These are phyloP conservation scores for Drosophila mayaguana DNA, from an alignment of 2,888 invertebrate genomes.

Conservation along the genomic window DNA sequence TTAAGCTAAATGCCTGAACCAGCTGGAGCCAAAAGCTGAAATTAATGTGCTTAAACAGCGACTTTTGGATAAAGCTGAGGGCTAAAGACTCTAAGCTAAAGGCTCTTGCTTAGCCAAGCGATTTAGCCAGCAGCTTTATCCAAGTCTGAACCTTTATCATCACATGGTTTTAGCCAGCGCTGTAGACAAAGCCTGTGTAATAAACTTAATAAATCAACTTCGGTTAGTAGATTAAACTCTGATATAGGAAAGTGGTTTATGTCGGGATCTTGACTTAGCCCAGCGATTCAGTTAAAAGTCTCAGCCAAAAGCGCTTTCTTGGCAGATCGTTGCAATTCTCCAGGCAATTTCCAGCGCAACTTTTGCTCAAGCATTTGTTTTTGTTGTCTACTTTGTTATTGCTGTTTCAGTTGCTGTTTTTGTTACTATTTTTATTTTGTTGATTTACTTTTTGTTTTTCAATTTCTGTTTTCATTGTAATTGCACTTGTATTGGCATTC, in stretches of 20 bases:
- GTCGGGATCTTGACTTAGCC: neutral
- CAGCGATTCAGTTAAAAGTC: neutral
- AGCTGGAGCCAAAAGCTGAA: no score
- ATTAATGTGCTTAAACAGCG: no score
- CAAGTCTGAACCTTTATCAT: no score
- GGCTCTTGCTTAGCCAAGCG: neutral
- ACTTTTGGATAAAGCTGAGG: no score
- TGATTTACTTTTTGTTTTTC: neutral
- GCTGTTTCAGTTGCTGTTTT: no score
- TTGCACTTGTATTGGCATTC: conserved; percentile 49
- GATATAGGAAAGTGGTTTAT: neutral
- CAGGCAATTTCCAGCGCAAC: conserved; percentile 35
- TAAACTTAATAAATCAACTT: no score
- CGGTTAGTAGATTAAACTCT: no score
- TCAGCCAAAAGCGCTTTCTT: neutral
- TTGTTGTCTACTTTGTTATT: neutral
- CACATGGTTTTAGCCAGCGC: no score
- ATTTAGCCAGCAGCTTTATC: neutral
- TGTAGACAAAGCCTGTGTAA: no score
- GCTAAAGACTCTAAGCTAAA: neutral
- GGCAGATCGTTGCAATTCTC: conserved; percentile 17
- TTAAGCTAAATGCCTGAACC: no score
- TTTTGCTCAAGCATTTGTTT: conserved; percentile 4
- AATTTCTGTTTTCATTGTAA: conserved; percentile 4
- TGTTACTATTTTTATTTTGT: neutral